These are phyloP conservation scores for Triplophysa siluroides DNA, from an alignment of 2,113 vertebrate species.

Conservation along the genomic window DNA sequence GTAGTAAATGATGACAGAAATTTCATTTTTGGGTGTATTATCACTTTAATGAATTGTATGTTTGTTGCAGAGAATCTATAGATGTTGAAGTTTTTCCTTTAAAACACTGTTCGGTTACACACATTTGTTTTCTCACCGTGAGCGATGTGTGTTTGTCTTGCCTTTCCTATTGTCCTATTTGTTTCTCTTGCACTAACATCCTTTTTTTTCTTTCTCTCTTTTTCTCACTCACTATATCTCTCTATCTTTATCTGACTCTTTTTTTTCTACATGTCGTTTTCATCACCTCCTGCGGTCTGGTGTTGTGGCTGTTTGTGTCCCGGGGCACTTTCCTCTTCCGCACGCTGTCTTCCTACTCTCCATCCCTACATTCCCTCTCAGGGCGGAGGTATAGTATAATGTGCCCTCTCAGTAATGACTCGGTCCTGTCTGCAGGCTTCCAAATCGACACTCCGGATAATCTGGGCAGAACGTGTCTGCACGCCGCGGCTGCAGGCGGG, in stretches of 20 bases:
- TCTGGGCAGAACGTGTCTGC: conserved; percentile 94
- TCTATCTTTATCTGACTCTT: conserved; percentile 34
- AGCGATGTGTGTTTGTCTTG: conserved; percentile 1
- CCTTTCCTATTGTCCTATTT: conserved; percentile 34
- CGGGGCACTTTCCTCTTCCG: conserved; percentile 28
- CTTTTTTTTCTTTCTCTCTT: conserved; percentile 20
- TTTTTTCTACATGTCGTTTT: conserved; percentile 30
- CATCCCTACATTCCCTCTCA: conserved; percentile 72
- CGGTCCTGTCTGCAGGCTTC: conserved; percentile 97
- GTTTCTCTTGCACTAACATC: conserved; percentile 40
- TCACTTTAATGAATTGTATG: background rate
- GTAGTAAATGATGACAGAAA: no score
- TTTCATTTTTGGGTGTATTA: background rate
- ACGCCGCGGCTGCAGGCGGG: conserved; percentile 96
- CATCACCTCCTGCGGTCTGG: conserved; percentile 12
- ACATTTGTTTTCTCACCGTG: background rate
- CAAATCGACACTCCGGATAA: conserved; percentile 95
- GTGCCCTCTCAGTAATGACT: conserved; percentile 92
- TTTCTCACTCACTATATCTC: conserved; percentile 17
- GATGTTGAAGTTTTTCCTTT: background rate
- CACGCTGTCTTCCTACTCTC: conserved; percentile 15
- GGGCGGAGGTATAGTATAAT: conserved; percentile 93
- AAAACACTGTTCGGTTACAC: background rate
- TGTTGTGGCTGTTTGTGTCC: conserved; percentile 45
- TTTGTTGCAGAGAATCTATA: background rate